These are phyloP conservation scores for Hypselothyrea guttata DNA, from an alignment of 2,888 invertebrate genomes.

Conservation along the genomic window DNA sequence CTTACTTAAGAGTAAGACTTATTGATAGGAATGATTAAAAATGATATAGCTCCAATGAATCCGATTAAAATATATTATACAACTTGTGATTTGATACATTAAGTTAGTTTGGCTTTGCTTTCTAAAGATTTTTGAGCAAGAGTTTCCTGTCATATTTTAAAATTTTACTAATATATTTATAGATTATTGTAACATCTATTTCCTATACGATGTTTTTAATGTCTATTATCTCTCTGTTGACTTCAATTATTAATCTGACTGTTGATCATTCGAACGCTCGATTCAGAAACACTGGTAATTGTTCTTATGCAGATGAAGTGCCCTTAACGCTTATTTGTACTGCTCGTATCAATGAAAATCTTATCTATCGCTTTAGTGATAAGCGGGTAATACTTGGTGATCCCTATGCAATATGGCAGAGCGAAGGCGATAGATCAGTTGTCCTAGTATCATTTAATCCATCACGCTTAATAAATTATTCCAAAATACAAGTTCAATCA, in stretches of 20 bases:
- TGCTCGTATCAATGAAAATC: neutral
- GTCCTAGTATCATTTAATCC: neutral
- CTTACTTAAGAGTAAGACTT: too few species aligned
- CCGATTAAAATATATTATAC: too few species aligned
- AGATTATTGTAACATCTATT: too few species aligned
- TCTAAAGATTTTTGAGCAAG: too few species aligned
- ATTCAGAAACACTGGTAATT: constrained; percentile 7
- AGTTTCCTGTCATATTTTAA: too few species aligned
- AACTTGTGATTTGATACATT: too few species aligned
- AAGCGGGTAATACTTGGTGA: neutral
- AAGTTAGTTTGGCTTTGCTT: too few species aligned
- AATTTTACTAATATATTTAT: too few species aligned
- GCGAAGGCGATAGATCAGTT: neutral
- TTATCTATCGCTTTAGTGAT: neutral
- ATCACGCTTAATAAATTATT: neutral
- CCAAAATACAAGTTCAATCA: neutral
- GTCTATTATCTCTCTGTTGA: neutral
- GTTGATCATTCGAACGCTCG: neutral
- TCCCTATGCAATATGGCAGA: constrained; percentile 1
- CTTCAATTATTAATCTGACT: too few species aligned
- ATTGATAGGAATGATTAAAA: too few species aligned
- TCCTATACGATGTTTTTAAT: too few species aligned
- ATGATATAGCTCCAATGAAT: too few species aligned
- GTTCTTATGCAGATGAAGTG: constrained; percentile 11
- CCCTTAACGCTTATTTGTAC: constrained; percentile 1